Evolutionary conservation across 2,888 invertebrate species (phyloP), one percentile per base, ranked within the genome.

Genomic region (Strigamia crassipes): DNA sequence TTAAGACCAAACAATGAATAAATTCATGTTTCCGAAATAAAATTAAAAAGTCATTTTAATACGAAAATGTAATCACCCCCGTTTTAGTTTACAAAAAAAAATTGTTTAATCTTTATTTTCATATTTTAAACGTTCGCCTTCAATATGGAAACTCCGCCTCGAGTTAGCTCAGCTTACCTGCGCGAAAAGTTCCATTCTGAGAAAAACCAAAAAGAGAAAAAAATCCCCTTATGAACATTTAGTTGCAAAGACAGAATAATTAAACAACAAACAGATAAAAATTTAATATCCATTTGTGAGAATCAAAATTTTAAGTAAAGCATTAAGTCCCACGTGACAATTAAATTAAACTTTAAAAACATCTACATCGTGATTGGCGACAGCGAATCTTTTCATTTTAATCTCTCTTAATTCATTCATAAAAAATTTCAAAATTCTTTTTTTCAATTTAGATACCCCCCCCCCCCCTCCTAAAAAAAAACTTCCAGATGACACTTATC

Each of bases 401-500:
- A 12, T 31, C 27, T 27, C 27, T 27, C n/a, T n/a, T 51, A 51
- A 51, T 51, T 66, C 66, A 66, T 66, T 61, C 23, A 66, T 51
- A n/a, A 15, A 51, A 51, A 27, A 66, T 66, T 27, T 66, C 23
- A 51, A 51, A 15, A 2, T 27, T 27, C 6, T 13, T 27, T 10
- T 12, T 66, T 66, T 66, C 8, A 23, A 66, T 66, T 27, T 27
- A 31, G 66, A n/a, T n/a, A n/a, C n/a, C n/a, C n/a, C n/a, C n/a
- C n/a, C n/a, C n/a, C n/a, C n/a, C n/a, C n/a, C n/a, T n/a, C n/a
- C n/a, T n/a, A n/a, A 27, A n/a, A n/a, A n/a, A n/a, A n/a, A n/a
- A n/a, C 31, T 66, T 23, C n/a, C n/a, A 66, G 10, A 66, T 66
- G 27, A 66, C 66, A 66, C 66, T 66, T 66, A 66, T 66, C 66